A percentile compares a stretch with the other conserved stretches of the same genome.
phyloP scores from a whole-genome alignment of 2,113 vertebrate species.

The Cochlearius cochlearius region DNA sequence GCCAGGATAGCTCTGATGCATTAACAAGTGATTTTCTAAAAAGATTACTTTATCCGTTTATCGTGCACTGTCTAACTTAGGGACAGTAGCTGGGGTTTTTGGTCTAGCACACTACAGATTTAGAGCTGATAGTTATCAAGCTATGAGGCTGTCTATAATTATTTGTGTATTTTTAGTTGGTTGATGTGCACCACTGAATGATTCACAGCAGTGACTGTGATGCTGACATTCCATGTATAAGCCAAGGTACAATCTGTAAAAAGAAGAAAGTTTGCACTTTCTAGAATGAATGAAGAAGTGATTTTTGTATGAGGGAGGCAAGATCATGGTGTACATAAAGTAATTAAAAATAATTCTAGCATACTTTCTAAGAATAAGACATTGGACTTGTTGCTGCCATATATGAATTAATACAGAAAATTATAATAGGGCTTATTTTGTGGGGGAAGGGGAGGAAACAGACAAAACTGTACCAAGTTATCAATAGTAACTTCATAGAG shows the following conservation, averaged over 20 bases:
- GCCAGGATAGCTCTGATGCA: neutral
- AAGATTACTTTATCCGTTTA: neutral
- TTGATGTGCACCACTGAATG: neutral
- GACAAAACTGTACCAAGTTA: neutral
- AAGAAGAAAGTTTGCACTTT: neutral
- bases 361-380: neutral
- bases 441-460: too few species aligned
- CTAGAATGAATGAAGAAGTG: neutral
- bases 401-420: neutral
- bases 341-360: neutral
- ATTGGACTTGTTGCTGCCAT: neutral
- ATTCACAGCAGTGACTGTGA: neutral
- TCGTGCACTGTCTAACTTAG: neutral
- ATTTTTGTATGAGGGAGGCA: neutral
- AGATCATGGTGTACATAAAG: neutral
- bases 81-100: neutral
- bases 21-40: neutral
- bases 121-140: neutral
- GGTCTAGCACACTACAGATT: neutral
- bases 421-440: neutral
- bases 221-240: neutral
- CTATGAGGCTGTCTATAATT: neutral
- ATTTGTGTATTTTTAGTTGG: neutral
- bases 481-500: neutral
- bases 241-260: neutral